These are phyloP conservation scores for Pasiphila rectangulata DNA, from an alignment of 2,888 invertebrate genomes.

Conservation along the genomic window DNA sequence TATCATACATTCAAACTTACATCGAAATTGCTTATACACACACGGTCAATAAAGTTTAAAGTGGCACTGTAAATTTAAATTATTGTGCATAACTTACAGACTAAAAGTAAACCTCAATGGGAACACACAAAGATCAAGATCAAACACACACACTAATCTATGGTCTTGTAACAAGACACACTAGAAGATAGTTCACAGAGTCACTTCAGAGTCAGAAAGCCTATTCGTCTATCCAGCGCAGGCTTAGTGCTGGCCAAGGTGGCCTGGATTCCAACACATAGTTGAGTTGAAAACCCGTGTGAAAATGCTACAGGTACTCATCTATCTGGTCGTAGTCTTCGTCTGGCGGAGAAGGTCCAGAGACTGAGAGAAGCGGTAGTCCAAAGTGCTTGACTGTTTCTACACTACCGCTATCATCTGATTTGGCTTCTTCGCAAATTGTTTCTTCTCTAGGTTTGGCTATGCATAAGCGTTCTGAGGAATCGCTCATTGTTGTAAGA, in stretches of 20 bases:
- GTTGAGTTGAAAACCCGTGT: constrained; percentile 75
- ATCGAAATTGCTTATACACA: constrained; percentile 51
- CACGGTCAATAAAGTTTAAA: constrained; percentile 53
- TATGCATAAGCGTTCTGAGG: constrained; percentile 76
- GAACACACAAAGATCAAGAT: constrained; percentile 39
- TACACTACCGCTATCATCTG: constrained; percentile 71
- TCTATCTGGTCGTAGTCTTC: constrained; percentile 84
- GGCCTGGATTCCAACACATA: constrained; percentile 75
- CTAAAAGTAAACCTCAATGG: constrained; percentile 53
- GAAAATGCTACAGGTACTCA: constrained; percentile 83
- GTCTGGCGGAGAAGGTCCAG: constrained; percentile 89
- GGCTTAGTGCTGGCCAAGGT: constrained; percentile 73
- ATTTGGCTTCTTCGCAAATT: constrained; percentile 73
- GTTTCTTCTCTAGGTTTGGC: constrained; percentile 69
- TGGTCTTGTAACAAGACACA: constrained; percentile 73
- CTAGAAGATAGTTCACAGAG: constrained; percentile 56
- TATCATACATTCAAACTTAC: constrained; percentile 40
- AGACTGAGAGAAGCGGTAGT: constrained; percentile 88
- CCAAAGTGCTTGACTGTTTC: constrained; percentile 84
- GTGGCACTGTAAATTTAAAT: constrained; percentile 69
- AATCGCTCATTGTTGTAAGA: constrained; percentile 70
- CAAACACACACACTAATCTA: constrained; percentile 62
- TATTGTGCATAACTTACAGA: constrained; percentile 69
- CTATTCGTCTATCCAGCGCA: constrained; percentile 46
- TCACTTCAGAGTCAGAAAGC: constrained; percentile 46